Conservation (phyloP, 2,113 vertebrate species). For the Platycercus adscitus region DNA sequence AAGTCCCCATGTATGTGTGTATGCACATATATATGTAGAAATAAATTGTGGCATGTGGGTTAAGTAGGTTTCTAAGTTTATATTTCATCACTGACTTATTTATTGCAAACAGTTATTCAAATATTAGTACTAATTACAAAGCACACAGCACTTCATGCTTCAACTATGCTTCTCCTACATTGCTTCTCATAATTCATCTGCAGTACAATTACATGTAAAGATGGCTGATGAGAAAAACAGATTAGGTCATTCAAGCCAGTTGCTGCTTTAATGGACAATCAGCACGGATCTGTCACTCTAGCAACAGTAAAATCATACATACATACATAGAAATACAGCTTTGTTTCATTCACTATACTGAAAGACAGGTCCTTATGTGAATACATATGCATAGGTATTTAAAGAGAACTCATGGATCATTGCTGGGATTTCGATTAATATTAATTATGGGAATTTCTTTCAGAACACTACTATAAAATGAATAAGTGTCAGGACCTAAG, state of each 20-base stretch:
- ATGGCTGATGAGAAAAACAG: not conserved
- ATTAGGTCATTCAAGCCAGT: not conserved
- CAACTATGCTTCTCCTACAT: not conserved
- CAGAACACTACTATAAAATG: slow-evolving; percentile 37
- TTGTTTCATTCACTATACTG: not conserved
- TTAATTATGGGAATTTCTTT: slow-evolving; percentile 12
- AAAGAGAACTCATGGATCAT: not conserved
- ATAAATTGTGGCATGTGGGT: not conserved
- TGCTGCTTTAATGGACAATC: not conserved
- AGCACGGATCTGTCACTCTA: not conserved
- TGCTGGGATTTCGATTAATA: not conserved
- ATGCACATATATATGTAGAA: not conserved
- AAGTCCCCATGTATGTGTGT: not conserved
- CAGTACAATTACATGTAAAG: not conserved
- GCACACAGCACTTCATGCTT: not conserved
- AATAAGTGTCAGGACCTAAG: slow-evolving; percentile 6
- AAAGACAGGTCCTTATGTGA: not conserved
- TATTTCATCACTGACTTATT: not conserved
- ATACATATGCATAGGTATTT: not conserved
- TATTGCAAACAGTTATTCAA: not conserved
- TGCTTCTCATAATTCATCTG: not conserved
- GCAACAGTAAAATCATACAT: not conserved
- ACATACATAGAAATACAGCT: not conserved
- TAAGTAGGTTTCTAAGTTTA: not conserved
- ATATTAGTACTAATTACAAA: not conserved